Evolutionary conservation across 2,113 vertebrate species (phyloP).

Genomic region (Pseudopipra pipra): DNA sequence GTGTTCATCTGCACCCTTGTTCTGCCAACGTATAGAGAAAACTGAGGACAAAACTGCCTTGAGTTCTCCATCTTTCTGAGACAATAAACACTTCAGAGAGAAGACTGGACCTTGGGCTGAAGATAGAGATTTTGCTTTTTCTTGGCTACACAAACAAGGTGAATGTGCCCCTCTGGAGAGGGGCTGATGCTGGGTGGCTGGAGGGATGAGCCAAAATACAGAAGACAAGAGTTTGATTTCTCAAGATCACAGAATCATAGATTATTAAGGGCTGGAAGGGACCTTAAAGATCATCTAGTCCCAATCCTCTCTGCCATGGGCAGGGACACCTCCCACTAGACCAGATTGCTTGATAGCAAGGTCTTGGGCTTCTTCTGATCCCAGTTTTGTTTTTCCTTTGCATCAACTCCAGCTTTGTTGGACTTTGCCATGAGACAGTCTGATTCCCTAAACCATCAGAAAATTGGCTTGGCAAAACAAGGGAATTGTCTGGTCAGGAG

Average conservation of each 20-base stretch:
- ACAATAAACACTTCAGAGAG: background rate
- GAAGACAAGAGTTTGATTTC: background rate
- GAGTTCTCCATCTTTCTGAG: background rate
- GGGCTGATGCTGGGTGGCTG: background rate
- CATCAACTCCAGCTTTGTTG: background rate
- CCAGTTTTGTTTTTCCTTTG: background rate
- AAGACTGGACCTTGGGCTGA: rapidly evolving
- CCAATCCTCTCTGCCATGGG: background rate
- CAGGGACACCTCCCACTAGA: background rate
- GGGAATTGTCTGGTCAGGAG: background rate
- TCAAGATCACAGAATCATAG: background rate
- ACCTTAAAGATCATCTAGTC: background rate
- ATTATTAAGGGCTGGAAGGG: background rate
- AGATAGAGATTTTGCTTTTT: background rate
- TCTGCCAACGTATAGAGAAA: background rate
- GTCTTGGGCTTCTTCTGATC: background rate
- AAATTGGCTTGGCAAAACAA: background rate
- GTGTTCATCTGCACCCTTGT: background rate
- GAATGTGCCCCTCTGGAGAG: background rate
- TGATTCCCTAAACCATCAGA: background rate
- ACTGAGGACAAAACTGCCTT: background rate
- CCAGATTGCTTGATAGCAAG: background rate
- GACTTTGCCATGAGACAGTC: background rate
- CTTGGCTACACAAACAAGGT: background rate
- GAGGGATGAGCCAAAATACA: background rate